Evolutionary conservation across 2,113 vertebrate species (phyloP).

Genomic region (Albula glossodonta): DNA sequence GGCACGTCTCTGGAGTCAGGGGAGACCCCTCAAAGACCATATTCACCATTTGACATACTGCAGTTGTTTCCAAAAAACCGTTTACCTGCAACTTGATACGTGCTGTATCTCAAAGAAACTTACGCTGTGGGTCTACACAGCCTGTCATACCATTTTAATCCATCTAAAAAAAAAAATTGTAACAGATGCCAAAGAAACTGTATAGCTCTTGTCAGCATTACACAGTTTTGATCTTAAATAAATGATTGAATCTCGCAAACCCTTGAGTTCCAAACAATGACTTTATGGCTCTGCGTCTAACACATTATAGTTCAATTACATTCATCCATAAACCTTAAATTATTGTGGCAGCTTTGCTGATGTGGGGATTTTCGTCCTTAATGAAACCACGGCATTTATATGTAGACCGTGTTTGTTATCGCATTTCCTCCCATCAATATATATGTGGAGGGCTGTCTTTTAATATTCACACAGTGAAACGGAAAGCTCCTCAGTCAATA

Average conservation of each 20-base stretch:
- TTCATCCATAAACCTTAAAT: not conserved
- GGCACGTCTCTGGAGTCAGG: not conserved
- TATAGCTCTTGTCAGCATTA: constrained; percentile 16
- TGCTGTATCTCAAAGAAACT: not conserved
- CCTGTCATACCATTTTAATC: not conserved
- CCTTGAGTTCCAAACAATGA: constrained; percentile 13
- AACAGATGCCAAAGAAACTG: not conserved
- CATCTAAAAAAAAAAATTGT: not conserved
- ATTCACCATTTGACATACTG: not conserved
- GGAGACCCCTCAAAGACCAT: not conserved
- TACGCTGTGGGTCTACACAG: no score
- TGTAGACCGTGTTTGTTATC: not conserved
- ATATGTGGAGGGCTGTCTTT: not conserved
- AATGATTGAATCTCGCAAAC: constrained; percentile 4
- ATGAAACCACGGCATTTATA: not conserved
- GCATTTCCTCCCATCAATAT: constrained; percentile 8
- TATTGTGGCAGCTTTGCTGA: not conserved
- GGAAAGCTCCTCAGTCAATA: not conserved
- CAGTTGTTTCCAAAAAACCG: not conserved
- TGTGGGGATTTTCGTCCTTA: not conserved
- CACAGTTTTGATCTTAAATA: constrained; percentile 19
- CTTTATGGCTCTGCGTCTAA: not conserved
- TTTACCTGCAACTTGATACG: not conserved
- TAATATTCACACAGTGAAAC: not conserved
- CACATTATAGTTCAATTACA: constrained; percentile 3